Percentiles rank a stretch among this genome's conserved stretches.
Evolutionary conservation across 2,888 invertebrate genomes (phyloP).

Genomic region (Yponomeuta cagnagella): DNA sequence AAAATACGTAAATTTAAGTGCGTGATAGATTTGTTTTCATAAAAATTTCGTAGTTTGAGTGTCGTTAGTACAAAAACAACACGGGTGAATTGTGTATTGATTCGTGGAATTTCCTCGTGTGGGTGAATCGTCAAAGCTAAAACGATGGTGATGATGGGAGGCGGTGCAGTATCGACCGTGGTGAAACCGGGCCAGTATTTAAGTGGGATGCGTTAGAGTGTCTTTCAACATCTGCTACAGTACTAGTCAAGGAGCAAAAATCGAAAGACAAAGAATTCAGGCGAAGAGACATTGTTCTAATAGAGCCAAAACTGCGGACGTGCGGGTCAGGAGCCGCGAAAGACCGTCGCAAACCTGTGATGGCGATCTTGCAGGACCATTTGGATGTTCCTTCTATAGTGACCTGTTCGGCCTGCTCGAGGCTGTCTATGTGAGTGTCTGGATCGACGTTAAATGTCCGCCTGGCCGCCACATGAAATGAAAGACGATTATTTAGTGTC

Average conservation of each 20-base stretch:
- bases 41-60: not conserved
- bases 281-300: constrained; percentile 68
- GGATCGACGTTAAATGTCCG: constrained; percentile 98
- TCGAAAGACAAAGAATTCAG: constrained; percentile 62
- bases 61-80: constrained; percentile 8
- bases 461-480: constrained; percentile 80
- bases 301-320: constrained; percentile 72
- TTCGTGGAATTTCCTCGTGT: constrained; percentile 70
- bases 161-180: constrained; percentile 71
- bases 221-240: constrained; percentile 56
- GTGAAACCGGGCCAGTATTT: constrained; percentile 54
- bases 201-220: constrained; percentile 59
- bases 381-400: constrained; percentile 99
- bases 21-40: constrained; percentile 28
- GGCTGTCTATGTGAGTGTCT: constrained; percentile 97
- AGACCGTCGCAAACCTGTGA: constrained; percentile 91
- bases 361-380: constrained; percentile 99
- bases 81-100: constrained; percentile 29
- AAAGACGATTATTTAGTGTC: constrained; percentile 67
- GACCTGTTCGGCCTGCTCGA: constrained; percentile 97
- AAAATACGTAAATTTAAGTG: constrained; percentile 43
- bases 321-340: constrained; percentile 71
- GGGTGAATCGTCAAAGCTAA: constrained; percentile 53
- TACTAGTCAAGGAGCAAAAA: constrained; percentile 47
- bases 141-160: constrained; percentile 57